Percentiles rank a stretch among this genome's conserved stretches.
phyloP scores from a whole-genome alignment of 2,888 invertebrate genomes.

The Sminthurinus aureus region DNA sequence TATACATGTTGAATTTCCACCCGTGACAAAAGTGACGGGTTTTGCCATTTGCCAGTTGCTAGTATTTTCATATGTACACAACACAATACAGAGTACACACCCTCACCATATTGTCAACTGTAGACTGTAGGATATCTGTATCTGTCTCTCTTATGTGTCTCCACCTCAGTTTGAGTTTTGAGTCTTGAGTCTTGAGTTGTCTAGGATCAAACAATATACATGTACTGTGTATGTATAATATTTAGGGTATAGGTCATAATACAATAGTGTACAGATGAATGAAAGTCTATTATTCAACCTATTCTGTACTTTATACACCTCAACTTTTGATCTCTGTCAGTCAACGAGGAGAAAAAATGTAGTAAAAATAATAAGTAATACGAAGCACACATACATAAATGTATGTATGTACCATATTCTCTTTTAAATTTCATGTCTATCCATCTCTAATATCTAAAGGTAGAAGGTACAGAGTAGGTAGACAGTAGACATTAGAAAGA shows the following conservation, averaged over 20 bases:
- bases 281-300: conserved; percentile 30
- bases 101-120: background rate
- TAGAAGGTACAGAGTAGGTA: background rate
- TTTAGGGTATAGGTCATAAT: background rate
- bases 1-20: too few relatives aligned
- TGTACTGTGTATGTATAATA: background rate
- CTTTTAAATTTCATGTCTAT: too few relatives aligned
- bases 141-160: conserved; percentile 10
- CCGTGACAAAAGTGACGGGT: too few relatives aligned
- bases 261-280: conserved; percentile 2
- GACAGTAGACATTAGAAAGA: background rate
- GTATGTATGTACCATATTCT: background rate
- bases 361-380: conserved; percentile 1
- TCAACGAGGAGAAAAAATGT: conserved; percentile 7
- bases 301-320: too few relatives aligned
- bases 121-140: background rate
- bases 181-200: background rate
- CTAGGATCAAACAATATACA: background rate
- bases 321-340: conserved; percentile 34
- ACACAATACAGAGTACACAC: too few relatives aligned
- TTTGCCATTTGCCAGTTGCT: too few relatives aligned
- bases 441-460: background rate
- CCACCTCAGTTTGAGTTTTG: background rate
- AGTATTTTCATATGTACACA: too few relatives aligned
- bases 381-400: background rate